Evolutionary conservation across 2,888 invertebrate genomes (phyloP).

Genomic region (Lasioglossum zephyrum): DNA sequence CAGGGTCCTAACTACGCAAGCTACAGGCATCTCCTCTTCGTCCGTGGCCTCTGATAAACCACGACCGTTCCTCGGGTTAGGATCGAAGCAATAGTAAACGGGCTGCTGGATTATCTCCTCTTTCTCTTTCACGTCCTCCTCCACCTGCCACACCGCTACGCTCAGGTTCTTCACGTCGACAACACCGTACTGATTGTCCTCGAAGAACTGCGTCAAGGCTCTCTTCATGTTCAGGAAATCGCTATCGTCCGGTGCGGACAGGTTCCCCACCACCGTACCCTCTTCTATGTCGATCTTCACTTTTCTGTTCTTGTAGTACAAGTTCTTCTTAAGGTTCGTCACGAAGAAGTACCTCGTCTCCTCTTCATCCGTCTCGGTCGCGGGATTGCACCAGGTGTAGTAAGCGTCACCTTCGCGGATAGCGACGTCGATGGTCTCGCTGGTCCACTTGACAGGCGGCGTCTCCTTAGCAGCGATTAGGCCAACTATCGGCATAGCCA

Average conservation of each 20-base stretch:
- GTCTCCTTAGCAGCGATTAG: constrained; percentile 80
- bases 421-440: constrained; percentile 83
- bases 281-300: constrained; percentile 79
- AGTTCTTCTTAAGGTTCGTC: constrained; percentile 80
- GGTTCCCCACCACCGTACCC: constrained; percentile 79
- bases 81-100: constrained; percentile 84
- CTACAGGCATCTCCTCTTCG: constrained; percentile 62
- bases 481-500: constrained; percentile 83
- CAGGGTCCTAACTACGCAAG: constrained; percentile 83
- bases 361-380: constrained; percentile 57
- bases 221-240: constrained; percentile 77
- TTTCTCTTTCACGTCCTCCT: constrained; percentile 73
- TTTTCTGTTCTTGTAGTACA: constrained; percentile 81
- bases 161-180: constrained; percentile 79
- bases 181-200: constrained; percentile 79
- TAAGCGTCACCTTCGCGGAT: constrained; percentile 83
- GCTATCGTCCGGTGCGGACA: constrained; percentile 72
- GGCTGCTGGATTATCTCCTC: constrained; percentile 55
- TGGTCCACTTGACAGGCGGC: constrained; percentile 78
- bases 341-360: constrained; percentile 73
- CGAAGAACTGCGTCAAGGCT: constrained; percentile 82
- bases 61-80: constrained; percentile 82
- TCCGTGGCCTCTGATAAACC: constrained; percentile 22
- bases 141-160: constrained; percentile 84
- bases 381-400: constrained; percentile 79